A percentile compares a stretch with the other conserved stretches of the same genome.
These are phyloP conservation scores for Sinotaia quadrata DNA, from an alignment of 2,888 invertebrate species.

Conservation along the genomic window DNA sequence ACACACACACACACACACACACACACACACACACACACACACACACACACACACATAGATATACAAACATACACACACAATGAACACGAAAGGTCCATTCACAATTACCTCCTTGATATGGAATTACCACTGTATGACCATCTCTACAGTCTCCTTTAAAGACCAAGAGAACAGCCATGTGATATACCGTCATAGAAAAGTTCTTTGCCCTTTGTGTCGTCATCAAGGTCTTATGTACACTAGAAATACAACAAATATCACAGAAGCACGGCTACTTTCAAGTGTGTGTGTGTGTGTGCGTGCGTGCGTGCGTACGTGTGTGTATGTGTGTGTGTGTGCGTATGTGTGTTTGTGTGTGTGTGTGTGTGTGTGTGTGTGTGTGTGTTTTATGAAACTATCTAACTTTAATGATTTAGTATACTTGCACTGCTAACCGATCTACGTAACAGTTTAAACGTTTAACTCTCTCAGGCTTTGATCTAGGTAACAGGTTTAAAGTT, in stretches of 20 bases:
- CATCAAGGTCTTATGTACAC: too few species aligned
- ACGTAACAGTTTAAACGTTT: too few species aligned
- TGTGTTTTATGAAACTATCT: not conserved
- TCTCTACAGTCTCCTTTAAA: not conserved
- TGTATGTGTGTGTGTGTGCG: conserved; percentile 2
- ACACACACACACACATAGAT: conserved; percentile 19
- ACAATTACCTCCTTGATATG: not conserved
- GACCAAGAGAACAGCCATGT: not conserved
- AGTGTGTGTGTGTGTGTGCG: not conserved
- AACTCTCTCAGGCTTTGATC: too few species aligned
- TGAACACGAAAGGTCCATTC: too few species aligned
- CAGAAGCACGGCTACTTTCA: too few species aligned
- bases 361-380: not conserved
- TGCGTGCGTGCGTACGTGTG: not conserved
- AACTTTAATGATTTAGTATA: not conserved
- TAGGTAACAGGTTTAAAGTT: too few species aligned
- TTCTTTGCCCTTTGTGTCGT: too few species aligned
- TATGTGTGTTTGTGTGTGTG: conserved; percentile 6
- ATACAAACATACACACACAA: conserved; percentile 8
- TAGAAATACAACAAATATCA: too few species aligned
- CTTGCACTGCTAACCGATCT: too few species aligned
- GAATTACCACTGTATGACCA: not conserved
- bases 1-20: conserved; percentile 22
- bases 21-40: conserved; percentile 25
- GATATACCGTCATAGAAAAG: too few species aligned